These are phyloP conservation scores for Chironomus tepperi DNA, from an alignment of 1,140 invertebrate species.

Conservation along the genomic window DNA sequence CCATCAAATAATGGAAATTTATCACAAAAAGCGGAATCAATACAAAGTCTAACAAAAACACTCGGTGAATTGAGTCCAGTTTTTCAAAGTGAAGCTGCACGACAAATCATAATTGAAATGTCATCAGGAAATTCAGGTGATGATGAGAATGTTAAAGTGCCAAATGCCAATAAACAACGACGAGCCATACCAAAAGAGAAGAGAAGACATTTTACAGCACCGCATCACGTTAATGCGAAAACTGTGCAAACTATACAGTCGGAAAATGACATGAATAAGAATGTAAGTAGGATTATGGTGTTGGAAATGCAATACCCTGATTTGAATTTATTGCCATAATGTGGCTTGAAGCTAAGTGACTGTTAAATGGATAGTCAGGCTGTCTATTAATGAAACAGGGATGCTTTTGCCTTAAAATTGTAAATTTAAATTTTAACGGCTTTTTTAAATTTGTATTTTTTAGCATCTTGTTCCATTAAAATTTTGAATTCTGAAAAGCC, in stretches of 20 bases:
- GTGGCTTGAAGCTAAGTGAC: too few species aligned
- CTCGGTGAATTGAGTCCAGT: constrained; percentile 48
- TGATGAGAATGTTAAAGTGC: constrained; percentile 40
- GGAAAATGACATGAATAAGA: constrained; percentile 45
- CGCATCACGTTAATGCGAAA: constrained; percentile 52
- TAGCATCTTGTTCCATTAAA: too few species aligned
- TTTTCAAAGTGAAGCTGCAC: constrained; percentile 75
- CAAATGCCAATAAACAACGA: constrained; percentile 42
- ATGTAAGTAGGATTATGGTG: constrained; percentile 38
- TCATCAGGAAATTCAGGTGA: constrained; percentile 45
- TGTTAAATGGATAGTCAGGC: too few species aligned
- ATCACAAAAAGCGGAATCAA: constrained; percentile 34
- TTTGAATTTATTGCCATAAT: too few species aligned
- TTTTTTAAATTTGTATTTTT: background rate
- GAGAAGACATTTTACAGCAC: constrained; percentile 79
- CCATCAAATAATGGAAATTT: background rate
- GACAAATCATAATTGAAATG: constrained; percentile 77
- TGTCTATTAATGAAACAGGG: too few species aligned
- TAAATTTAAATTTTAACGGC: background rate
- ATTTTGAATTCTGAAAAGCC: too few species aligned
- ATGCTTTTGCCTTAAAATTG: too few species aligned
- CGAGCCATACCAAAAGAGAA: constrained; percentile 68
- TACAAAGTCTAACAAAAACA: constrained; percentile 40
- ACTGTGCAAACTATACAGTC: constrained; percentile 48
- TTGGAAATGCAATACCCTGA: too few species aligned